Evolutionary conservation across 2,888 invertebrate genomes (phyloP).

Genomic region (Maniola hyperantus): DNA sequence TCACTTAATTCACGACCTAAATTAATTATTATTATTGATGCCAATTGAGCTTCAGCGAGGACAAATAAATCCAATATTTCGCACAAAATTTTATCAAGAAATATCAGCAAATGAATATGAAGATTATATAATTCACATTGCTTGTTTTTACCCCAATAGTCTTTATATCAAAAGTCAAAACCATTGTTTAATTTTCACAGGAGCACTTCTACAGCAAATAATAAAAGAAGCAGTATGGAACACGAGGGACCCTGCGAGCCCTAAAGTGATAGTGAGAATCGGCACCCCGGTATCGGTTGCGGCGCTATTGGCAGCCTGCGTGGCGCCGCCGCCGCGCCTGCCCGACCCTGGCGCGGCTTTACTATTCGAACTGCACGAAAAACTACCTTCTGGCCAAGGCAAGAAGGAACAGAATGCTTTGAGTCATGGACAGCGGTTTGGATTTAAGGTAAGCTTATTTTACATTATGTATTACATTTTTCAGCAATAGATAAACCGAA

Average conservation of each 20-base stretch:
- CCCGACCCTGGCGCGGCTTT: slow-evolving; percentile 83
- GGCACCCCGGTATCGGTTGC: slow-evolving; percentile 85
- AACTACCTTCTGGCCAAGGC: slow-evolving; percentile 53
- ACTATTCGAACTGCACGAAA: slow-evolving; percentile 80
- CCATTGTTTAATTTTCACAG: slow-evolving; percentile 48
- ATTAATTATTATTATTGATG: too few relatives aligned
- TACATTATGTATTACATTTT: background rate
- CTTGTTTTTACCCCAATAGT: too few relatives aligned
- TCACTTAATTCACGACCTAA: too few relatives aligned
- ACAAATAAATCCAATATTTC: too few relatives aligned
- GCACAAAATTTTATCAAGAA: too few relatives aligned
- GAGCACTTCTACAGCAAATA: slow-evolving; percentile 80
- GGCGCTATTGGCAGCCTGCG: slow-evolving; percentile 80
- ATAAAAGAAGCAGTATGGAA: slow-evolving; percentile 74
- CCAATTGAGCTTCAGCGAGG: too few relatives aligned
- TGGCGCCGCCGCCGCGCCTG: slow-evolving; percentile 80
- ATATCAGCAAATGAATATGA: too few relatives aligned
- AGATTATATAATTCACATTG: too few relatives aligned
- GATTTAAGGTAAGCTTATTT: slow-evolving; percentile 62
- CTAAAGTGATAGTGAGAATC: slow-evolving; percentile 79
- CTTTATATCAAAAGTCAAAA: background rate
- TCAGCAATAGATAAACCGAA: too few relatives aligned
- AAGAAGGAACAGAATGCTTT: slow-evolving; percentile 60
- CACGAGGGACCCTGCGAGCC: slow-evolving; percentile 47
- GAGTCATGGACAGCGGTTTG: slow-evolving; percentile 67